Percentiles rank a stretch among this genome's conserved stretches.
These are phyloP conservation scores for Emesis furor DNA, from an alignment of 2,888 invertebrate genomes.

Conservation along the genomic window DNA sequence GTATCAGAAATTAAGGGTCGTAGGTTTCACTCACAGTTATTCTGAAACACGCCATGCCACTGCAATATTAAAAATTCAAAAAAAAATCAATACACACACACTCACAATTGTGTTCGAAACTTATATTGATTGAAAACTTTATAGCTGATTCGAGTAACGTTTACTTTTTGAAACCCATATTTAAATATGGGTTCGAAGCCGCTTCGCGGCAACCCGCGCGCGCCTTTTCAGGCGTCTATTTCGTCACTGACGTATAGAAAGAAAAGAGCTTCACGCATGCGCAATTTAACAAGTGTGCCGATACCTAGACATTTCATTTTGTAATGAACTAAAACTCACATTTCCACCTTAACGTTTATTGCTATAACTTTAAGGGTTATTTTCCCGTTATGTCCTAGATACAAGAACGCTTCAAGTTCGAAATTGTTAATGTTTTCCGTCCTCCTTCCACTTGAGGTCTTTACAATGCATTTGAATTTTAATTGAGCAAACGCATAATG, in stretches of 20 bases:
- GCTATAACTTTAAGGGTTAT: slow-evolving; percentile 47
- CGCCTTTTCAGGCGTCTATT: slow-evolving; percentile 79
- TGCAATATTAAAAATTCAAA: slow-evolving; percentile 82
- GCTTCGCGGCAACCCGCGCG: slow-evolving; percentile 81
- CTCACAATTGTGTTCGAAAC: slow-evolving; percentile 39
- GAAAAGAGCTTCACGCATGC: slow-evolving; percentile 83
- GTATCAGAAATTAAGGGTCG: slow-evolving; percentile 75
- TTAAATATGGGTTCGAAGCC: slow-evolving; percentile 77
- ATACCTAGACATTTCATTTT: slow-evolving; percentile 84
- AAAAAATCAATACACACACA: slow-evolving; percentile 74
- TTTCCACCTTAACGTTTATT: slow-evolving; percentile 71
- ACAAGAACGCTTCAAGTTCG: slow-evolving; percentile 81
- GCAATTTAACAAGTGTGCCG: slow-evolving; percentile 74
- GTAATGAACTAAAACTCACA: slow-evolving; percentile 83
- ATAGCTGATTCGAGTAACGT: slow-evolving; percentile 41
- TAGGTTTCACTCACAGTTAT: slow-evolving; percentile 69
- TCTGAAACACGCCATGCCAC: slow-evolving; percentile 76
- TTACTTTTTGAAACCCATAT: slow-evolving; percentile 85
- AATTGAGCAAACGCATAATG: slow-evolving; percentile 77
- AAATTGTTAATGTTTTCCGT: slow-evolving; percentile 78
- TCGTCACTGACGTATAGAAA: slow-evolving; percentile 82
- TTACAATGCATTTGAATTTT: slow-evolving; percentile 82
- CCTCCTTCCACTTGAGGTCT: slow-evolving; percentile 79
- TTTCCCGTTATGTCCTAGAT: slow-evolving; percentile 62
- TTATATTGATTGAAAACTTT: slow-evolving; percentile 39